phyloP scores from a whole-genome alignment of 2,888 invertebrate genomes.

The Tetrapedia diversipes region DNA sequence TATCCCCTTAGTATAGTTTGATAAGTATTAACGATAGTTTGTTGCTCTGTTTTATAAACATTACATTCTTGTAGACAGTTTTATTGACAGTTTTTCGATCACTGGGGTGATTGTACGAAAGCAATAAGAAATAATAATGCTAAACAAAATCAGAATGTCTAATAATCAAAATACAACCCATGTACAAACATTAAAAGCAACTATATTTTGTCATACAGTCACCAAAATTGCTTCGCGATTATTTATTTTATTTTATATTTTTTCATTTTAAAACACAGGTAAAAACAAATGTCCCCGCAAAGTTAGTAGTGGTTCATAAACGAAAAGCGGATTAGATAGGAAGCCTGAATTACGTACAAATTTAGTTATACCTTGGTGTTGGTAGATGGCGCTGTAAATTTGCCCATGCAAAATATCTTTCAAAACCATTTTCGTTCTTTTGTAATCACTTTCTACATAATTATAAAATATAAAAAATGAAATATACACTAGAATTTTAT shows the following conservation, averaged over 20 bases:
- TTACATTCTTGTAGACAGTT: background rate
- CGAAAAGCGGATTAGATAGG: background rate
- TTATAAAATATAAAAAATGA: background rate
- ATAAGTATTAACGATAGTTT: background rate
- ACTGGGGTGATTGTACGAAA: no score
- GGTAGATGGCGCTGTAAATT: slow-evolving; percentile 21
- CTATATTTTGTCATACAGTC: background rate
- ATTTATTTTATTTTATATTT: slow-evolving; percentile 1
- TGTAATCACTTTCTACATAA: background rate
- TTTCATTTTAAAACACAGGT: background rate
- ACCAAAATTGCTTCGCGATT: background rate
- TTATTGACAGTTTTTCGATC: background rate
- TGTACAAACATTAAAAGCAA: background rate
- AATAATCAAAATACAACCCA: background rate
- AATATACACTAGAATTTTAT: background rate
- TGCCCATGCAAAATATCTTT: slow-evolving; percentile 5
- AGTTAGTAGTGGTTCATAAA: slow-evolving; percentile 6
- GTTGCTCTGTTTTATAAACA: background rate
- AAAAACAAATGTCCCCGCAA: slow-evolving; percentile 1
- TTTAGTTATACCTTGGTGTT: background rate
- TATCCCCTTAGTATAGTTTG: background rate
- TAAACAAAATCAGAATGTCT: background rate
- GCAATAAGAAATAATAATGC: no score
- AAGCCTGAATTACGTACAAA: background rate
- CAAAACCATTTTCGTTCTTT: background rate